These are phyloP conservation scores for Alectura lathami DNA, from an alignment of 2,113 vertebrate species.

Conservation along the genomic window DNA sequence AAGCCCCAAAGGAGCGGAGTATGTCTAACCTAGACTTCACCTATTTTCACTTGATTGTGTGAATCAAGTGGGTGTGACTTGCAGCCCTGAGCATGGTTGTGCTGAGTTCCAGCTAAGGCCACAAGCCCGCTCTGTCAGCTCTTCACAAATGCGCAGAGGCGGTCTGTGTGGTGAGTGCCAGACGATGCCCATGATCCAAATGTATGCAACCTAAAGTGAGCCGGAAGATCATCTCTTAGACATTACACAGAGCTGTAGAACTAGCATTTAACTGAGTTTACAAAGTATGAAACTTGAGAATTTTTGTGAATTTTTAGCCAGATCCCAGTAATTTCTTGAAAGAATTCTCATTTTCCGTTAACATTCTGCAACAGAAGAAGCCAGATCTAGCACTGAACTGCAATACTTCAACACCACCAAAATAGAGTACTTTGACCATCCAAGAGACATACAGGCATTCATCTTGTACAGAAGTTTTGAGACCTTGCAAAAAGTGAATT, in stretches of 20 bases:
- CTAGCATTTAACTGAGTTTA: background rate
- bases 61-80: background rate
- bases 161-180: background rate
- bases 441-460: background rate
- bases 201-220: background rate
- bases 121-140: background rate
- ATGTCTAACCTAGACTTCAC: background rate
- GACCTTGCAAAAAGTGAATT: background rate
- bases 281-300: background rate
- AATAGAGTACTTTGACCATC: background rate
- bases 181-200: background rate
- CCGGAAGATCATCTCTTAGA: background rate
- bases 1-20: rapidly evolving
- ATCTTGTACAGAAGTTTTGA: background rate
- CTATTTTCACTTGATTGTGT: background rate
- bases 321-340: background rate
- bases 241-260: background rate
- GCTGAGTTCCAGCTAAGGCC: background rate
- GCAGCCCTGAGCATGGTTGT: background rate
- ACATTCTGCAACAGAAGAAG: background rate
- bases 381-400: background rate
- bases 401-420: background rate
- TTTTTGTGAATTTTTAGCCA: background rate
- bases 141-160: rapidly evolving
- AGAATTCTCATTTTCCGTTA: background rate